phyloP scores from a whole-genome alignment of 2,888 invertebrate genomes.

The Mycalesis mineus region DNA sequence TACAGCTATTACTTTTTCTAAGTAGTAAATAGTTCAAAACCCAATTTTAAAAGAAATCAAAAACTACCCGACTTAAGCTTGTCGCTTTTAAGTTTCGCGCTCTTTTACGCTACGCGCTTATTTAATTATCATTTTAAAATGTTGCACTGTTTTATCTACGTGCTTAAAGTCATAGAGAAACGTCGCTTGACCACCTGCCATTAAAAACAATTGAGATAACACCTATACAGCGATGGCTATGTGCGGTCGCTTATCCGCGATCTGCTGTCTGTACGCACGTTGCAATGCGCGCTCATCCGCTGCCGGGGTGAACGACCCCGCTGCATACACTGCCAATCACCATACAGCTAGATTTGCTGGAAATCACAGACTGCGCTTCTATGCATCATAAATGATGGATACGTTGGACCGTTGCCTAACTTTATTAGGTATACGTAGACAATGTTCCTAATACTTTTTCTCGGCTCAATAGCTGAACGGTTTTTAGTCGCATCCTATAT shows the following conservation, averaged over 20 bases:
- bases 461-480: too few relatives aligned
- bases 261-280: conserved; percentile 56
- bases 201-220: conserved; percentile 27
- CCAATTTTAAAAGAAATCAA: too few relatives aligned
- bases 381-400: conserved; percentile 3
- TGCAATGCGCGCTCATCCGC: conserved; percentile 46
- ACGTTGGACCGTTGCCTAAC: background rate
- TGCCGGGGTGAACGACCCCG: conserved; percentile 62
- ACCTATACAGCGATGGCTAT: conserved; percentile 35
- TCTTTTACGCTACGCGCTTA: too few relatives aligned
- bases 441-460: too few relatives aligned
- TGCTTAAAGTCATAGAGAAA: background rate
- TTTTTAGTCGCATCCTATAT: too few relatives aligned
- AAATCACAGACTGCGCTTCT: conserved; percentile 8
- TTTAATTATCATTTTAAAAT: too few relatives aligned
- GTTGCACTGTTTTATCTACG: too few relatives aligned
- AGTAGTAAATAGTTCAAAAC: too few relatives aligned
- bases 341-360: conserved; percentile 30
- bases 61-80: too few relatives aligned
- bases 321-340: conserved; percentile 38
- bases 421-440: background rate
- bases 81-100: too few relatives aligned
- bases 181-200: background rate
- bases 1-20: too few relatives aligned
- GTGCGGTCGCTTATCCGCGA: conserved; percentile 54